These are phyloP conservation scores for Alexandromys fortis DNA, from an alignment of 2,113 vertebrate genomes.

Conservation along the genomic window DNA sequence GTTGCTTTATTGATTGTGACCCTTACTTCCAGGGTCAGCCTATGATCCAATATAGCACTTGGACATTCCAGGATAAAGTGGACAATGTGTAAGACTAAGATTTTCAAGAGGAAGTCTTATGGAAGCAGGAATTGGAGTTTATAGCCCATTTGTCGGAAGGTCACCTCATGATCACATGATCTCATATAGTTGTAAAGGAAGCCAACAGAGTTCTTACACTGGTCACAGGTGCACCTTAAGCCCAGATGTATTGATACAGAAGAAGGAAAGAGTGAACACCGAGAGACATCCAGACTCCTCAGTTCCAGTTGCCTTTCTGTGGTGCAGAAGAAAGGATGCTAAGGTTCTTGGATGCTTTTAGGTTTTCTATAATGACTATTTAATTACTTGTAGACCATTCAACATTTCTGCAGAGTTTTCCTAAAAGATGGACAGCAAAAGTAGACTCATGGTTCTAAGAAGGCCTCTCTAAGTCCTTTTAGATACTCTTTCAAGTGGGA, in stretches of 20 bases:
- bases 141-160: not conserved
- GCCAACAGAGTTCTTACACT: not conserved
- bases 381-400: constrained; percentile 37
- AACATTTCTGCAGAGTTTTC: constrained; percentile 1
- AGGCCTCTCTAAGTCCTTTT: not conserved
- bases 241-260: not conserved
- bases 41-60: not conserved
- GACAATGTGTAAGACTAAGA: not conserved
- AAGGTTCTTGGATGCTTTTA: not conserved
- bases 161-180: too few relatives aligned
- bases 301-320: constrained; percentile 1
- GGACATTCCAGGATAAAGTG: constrained; percentile 15
- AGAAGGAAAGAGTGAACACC: not conserved
- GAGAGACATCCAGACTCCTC: not conserved
- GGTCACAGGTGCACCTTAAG: not conserved
- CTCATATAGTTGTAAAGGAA: not conserved
- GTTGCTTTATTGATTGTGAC: not conserved
- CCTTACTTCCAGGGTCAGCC: not conserved
- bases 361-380: constrained; percentile 22
- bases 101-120: constrained; percentile 13
- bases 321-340: not conserved
- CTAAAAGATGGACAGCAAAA: constrained; percentile 43
- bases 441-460: not conserved
- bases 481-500: constrained; percentile 30
- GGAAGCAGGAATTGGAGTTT: not conserved